Base-by-base conservation (phyloP, 2,797 vertebrate genomes). In the Denticeps clupeoides region DNA sequence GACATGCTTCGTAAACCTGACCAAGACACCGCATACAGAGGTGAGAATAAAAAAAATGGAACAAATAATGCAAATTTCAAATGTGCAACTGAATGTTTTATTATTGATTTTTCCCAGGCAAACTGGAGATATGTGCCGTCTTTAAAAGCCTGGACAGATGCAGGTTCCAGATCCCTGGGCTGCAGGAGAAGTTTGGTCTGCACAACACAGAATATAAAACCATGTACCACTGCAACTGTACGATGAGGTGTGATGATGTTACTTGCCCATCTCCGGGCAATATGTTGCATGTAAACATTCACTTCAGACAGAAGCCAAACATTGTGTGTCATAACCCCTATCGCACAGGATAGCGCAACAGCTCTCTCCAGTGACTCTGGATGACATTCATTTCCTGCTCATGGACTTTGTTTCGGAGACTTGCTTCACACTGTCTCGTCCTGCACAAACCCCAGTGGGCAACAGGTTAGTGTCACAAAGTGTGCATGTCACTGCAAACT, bases 221-320 rank as follows among this genome's bases (percentile, higher is more conserved):
- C 0, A 67, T 90, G 21, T 89, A 89, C 56, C 86, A 89, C 70
- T 92, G 89, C 65, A 82, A 82, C 68, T 91, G 91, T 3, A 89
- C 79, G 0, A 45, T 1, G 53, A 82, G 85, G 89, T 91, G 54
- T 51, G n/a, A n/a, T n/a, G n/a, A n/a, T n/a, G n/a, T n/a, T n/a
- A n/a, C n/a, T n/a, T n/a, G n/a, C n/a, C n/a, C n/a, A n/a, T n/a
- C n/a, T n/a, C n/a, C n/a, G n/a, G n/a, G n/a, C n/a, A n/a, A n/a
- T n/a, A n/a, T n/a, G n/a, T n/a, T n/a, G n/a, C n/a, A n/a, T n/a
- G n/a, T n/a, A n/a, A n/a, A n/a, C n/a, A n/a, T n/a, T n/a, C n/a
- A n/a, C n/a, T n/a, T n/a, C n/a, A n/a, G n/a, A n/a, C n/a, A n/a
- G n/a, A n/a, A n/a, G n/a, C n/a, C n/a, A n/a, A n/a, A n/a, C n/a